Conservation (phyloP, 1,140 invertebrate genomes). For the Drosophila sulfurigaster region DNA sequence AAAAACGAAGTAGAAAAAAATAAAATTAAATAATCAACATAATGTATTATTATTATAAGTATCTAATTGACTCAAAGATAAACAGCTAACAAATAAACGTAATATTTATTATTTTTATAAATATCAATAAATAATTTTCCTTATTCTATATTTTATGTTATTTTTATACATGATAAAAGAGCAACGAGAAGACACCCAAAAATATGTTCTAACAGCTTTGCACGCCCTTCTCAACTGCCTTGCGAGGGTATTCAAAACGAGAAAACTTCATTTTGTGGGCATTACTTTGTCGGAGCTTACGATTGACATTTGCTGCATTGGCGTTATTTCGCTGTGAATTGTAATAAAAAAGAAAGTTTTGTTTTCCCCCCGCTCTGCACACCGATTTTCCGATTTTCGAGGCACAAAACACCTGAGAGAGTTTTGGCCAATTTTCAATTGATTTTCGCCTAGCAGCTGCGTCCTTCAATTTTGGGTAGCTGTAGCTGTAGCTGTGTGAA, state of each 20-base stretch:
- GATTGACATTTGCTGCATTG: constrained; percentile 54
- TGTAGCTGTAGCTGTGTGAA: constrained; percentile 22
- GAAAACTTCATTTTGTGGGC: constrained; percentile 32
- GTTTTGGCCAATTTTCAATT: constrained; percentile 72
- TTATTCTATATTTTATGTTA: no score
- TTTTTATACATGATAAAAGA: no score
- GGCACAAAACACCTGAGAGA: constrained; percentile 78
- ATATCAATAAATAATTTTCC: no score
- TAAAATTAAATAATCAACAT: no score
- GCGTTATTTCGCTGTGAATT: constrained; percentile 48
- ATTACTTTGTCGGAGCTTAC: constrained; percentile 46
- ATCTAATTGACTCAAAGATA: no score
- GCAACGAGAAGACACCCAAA: no score
- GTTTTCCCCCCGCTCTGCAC: background rate
- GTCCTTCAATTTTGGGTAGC: constrained; percentile 24
- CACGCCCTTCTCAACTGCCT: background rate
- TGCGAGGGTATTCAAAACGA: constrained; percentile 3
- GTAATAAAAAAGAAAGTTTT: constrained; percentile 75
- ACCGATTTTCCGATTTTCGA: background rate
- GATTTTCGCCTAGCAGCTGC: constrained; percentile 66
- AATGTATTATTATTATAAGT: no score
- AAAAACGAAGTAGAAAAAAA: no score
- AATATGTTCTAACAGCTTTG: background rate
- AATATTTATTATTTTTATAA: no score
- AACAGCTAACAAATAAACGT: no score